Evolutionary conservation across 2,888 invertebrate species (phyloP), one percentile per base, ranked within the genome.

Genomic region (Vesta saturnalis): DNA sequence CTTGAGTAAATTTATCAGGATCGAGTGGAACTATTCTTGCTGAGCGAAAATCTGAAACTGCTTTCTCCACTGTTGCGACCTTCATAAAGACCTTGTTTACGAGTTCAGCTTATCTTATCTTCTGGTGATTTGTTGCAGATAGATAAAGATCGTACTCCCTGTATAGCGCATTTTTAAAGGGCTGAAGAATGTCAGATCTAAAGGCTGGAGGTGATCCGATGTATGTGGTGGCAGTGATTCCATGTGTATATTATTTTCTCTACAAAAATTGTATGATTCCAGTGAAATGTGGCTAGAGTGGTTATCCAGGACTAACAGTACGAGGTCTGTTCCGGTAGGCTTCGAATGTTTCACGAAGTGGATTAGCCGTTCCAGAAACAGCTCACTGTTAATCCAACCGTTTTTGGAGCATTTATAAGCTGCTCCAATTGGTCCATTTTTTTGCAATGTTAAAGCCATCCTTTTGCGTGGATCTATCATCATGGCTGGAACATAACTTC

Each of bases 51-150:
- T 67, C 71, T 18, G 69, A 69, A 43, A 61, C 49, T 56, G 66
- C n/a, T n/a, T n/a, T n/a, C n/a, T n/a, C n/a, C n/a, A n/a, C n/a
- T n/a, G n/a, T n/a, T n/a, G n/a, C n/a, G 1, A 65, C 72, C 64
- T 72, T 64, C 56, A 70, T 72, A 35, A 72, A 73, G 10, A 65
- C 70, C 49, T 73, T 72, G 52, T 67, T 72, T 49, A 73, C 39
- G 15, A 72, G 59, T 49, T 73, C 67, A 30, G 67, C 67, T 22
- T 67, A 60, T 15, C 59, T 70, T 19, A 67, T 66, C 15, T 64
- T 65, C 67, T 67, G 39, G 39, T 71, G 65, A 54, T 62, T 43
- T 18, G 69, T 69, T 10, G 10, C n/a, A 19, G 62, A 47, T 21
- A 69, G 15, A 47, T 69, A 65, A 23, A 71, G 19, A 57, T 71